Evolutionary conservation across 2,113 vertebrate genomes (phyloP).

Genomic region (Macroglossus sobrinus): DNA sequence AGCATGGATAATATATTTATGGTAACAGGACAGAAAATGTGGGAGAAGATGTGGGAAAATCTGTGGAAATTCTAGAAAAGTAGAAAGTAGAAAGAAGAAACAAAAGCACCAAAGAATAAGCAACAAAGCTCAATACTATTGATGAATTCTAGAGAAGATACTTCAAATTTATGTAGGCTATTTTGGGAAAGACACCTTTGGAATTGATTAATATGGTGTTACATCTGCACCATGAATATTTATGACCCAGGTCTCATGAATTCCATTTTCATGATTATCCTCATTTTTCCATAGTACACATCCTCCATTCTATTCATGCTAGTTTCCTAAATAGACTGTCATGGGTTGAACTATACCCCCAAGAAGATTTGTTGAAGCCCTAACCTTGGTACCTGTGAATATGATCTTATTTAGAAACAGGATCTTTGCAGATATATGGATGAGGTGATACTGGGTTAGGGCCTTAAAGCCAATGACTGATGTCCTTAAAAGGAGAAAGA

Average conservation of each 20-base stretch:
- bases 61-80: neutral
- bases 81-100: conserved; percentile 29
- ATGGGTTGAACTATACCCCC: neutral
- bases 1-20: neutral
- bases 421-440: neutral
- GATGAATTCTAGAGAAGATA: neutral
- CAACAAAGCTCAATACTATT: neutral
- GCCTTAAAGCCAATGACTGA: neutral
- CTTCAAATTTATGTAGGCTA: conserved; percentile 36
- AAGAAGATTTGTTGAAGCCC: neutral
- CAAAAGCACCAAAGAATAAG: neutral
- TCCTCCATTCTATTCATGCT: neutral
- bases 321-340: neutral
- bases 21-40: neutral
- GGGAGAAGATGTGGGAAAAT: neutral
- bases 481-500: neutral
- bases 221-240: conserved; percentile 28
- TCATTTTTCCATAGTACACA: neutral
- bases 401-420: neutral
- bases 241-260: conserved; percentile 7
- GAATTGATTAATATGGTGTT: conserved; percentile 39
- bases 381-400: neutral
- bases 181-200: conserved; percentile 30
- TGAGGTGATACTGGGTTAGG: neutral
- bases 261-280: neutral